Conservation (phyloP, 2,113 vertebrate genomes). For the Eonycteris spelaea region DNA sequence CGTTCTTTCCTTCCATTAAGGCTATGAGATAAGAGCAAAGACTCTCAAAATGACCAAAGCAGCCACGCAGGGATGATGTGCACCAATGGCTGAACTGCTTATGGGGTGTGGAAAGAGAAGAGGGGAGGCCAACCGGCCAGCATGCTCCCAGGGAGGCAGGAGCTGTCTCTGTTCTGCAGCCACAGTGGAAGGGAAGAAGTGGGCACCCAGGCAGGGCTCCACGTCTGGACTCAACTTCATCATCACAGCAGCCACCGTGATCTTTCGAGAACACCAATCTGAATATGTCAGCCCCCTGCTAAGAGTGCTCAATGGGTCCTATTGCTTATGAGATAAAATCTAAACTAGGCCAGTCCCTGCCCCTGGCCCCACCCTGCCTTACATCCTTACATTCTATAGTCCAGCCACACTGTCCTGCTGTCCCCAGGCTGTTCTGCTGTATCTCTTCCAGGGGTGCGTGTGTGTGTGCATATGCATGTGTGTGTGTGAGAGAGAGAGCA, state of each 20-base stretch:
- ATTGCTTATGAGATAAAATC: not conserved
- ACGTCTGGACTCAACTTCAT: not conserved
- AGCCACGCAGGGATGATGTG: not conserved
- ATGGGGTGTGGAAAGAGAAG: not conserved
- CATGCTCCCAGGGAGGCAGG: not conserved
- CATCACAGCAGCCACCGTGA: not conserved
- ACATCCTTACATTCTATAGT: not conserved
- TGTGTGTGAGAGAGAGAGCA: no score
- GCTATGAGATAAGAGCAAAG: not conserved
- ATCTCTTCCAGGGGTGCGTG: not conserved
- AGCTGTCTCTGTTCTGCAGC: not conserved
- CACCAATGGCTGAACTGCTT: not conserved
- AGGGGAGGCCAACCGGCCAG: accelerated
- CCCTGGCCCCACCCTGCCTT: accelerated
- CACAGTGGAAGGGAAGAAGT: not conserved
- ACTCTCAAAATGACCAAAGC: not conserved
- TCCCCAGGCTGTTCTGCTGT: not conserved
- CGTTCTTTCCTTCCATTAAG: not conserved
- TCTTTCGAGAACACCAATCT: not conserved
- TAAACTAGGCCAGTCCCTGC: not conserved
- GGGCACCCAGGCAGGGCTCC: accelerated
- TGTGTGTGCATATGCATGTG: no score
- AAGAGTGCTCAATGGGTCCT: not conserved
- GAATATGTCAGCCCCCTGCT: not conserved
- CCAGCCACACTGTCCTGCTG: not conserved